Evolutionary conservation across 2,888 invertebrate genomes (phyloP).

Genomic region (Mesorhabditis sp.): DNA sequence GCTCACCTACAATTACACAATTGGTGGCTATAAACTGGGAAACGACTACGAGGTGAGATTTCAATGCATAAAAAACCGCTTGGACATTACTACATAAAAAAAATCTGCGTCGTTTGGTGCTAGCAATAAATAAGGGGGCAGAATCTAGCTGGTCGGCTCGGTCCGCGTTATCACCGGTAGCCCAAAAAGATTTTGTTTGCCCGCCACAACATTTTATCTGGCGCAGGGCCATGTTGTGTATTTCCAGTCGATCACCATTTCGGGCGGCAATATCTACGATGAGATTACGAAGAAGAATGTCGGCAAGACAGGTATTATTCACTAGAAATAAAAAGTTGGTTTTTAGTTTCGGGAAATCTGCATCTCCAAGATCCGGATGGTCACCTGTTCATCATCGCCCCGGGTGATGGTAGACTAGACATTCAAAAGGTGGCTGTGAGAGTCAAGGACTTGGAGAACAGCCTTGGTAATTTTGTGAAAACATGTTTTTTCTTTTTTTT

Average conservation of each 20-base stretch:
- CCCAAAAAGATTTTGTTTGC: too few relatives aligned
- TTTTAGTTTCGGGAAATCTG: neutral
- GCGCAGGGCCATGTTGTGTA: too few relatives aligned
- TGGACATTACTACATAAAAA: too few relatives aligned
- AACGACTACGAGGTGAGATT: constrained; percentile 74
- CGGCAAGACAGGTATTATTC: neutral
- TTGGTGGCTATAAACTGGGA: constrained; percentile 79
- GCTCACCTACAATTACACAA: constrained; percentile 92
- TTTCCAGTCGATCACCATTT: too few relatives aligned
- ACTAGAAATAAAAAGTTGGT: neutral
- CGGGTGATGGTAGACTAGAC: constrained; percentile 71
- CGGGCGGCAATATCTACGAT: too few relatives aligned
- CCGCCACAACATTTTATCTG: too few relatives aligned
- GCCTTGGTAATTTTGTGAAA: constrained; percentile 63
- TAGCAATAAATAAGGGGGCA: too few relatives aligned
- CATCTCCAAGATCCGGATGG: constrained; percentile 78
- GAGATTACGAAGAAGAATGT: neutral
- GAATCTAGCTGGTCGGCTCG: too few relatives aligned
- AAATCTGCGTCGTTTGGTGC: too few relatives aligned
- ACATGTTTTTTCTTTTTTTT: too few relatives aligned
- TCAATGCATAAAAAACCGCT: neutral
- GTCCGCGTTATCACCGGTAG: too few relatives aligned
- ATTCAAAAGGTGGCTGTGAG: constrained; percentile 76
- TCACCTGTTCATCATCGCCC: constrained; percentile 77
- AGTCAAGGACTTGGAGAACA: constrained; percentile 73